A percentile compares a stretch with the other conserved stretches of the same genome.
phyloP scores from a whole-genome alignment of 1,140 invertebrate genomes.

The Chionoecetes opilio region DNA sequence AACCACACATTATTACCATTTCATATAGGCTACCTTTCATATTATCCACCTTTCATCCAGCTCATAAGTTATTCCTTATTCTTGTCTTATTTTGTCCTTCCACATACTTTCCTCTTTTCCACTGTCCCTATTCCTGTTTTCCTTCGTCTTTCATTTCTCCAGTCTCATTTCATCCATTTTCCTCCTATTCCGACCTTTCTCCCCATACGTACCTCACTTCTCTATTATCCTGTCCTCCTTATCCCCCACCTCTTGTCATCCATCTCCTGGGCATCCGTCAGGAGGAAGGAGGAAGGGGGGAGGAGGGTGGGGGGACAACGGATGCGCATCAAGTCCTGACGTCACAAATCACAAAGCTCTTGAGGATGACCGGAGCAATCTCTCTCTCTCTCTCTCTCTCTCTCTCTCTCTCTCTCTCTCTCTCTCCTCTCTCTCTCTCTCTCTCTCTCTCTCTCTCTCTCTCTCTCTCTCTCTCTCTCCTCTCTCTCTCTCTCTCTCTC shows the following conservation, averaged over 20 bases:
- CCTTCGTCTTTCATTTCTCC: not conserved
- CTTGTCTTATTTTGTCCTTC: not conserved
- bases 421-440: constrained; percentile 5
- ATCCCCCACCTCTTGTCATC: constrained; percentile 6
- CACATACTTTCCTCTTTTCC: not conserved
- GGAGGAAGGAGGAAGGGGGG: not conserved
- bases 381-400: not conserved
- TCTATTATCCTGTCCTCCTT: not conserved
- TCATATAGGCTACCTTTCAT: too few species aligned
- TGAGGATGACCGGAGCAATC: constrained; percentile 40
- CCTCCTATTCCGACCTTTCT: not conserved
- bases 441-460: not conserved
- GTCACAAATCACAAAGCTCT: constrained; percentile 55
- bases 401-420: not conserved
- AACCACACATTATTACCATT: too few species aligned
- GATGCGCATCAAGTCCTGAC: constrained; percentile 55
- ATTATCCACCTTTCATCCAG: not conserved
- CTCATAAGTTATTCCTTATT: not conserved
- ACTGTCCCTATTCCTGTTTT: not conserved
- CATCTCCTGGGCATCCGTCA: constrained; percentile 56
- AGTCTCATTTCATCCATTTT: too few species aligned
- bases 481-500: constrained; percentile 21
- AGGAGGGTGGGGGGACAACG: not conserved
- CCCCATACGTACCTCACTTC: too few species aligned
- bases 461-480: not conserved